These are phyloP conservation scores for Stenodera caucasica DNA, from an alignment of 2,888 invertebrate species.

Conservation along the genomic window DNA sequence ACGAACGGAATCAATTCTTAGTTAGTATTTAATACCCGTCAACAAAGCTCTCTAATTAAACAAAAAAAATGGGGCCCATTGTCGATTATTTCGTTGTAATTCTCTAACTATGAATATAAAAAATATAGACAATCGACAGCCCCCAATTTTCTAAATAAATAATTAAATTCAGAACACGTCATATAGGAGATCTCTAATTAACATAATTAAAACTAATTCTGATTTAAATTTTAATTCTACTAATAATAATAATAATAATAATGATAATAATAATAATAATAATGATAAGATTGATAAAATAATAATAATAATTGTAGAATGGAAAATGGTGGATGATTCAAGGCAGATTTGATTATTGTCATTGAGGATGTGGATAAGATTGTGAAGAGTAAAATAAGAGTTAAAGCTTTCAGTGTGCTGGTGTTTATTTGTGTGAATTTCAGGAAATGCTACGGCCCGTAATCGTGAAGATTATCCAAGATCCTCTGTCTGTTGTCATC, in stretches of 20 bases:
- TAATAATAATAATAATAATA: not conserved
- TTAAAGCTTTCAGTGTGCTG: slow-evolving; percentile 40
- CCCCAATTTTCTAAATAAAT: slow-evolving; percentile 28
- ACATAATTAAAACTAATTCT: slow-evolving; percentile 8
- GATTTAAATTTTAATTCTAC: not conserved
- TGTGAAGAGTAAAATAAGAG: slow-evolving; percentile 15
- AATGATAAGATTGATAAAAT: not conserved
- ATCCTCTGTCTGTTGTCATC: slow-evolving; percentile 54
- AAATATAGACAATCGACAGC: slow-evolving; percentile 15
- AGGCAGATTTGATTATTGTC: slow-evolving; percentile 5
- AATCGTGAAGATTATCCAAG: slow-evolving; percentile 56
- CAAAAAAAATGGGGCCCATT: not conserved
- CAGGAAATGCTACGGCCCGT: slow-evolving; percentile 50
- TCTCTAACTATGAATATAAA: slow-evolving; percentile 14
- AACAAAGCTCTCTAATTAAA: slow-evolving; percentile 35
- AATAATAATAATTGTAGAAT: not conserved
- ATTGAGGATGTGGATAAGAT: not conserved
- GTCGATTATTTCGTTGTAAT: slow-evolving; percentile 30
- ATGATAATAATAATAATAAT: not conserved
- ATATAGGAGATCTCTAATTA: slow-evolving; percentile 26
- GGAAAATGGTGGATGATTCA: slow-evolving; percentile 1
- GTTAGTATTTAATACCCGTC: slow-evolving; percentile 55
- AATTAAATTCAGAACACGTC: slow-evolving; percentile 37
- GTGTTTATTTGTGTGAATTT: slow-evolving; percentile 33
- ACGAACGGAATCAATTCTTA: slow-evolving; percentile 55